Evolutionary conservation across 2,113 vertebrate genomes (phyloP), one percentile per base, ranked within the genome.

Genomic region (Hippolais icterina): DNA sequence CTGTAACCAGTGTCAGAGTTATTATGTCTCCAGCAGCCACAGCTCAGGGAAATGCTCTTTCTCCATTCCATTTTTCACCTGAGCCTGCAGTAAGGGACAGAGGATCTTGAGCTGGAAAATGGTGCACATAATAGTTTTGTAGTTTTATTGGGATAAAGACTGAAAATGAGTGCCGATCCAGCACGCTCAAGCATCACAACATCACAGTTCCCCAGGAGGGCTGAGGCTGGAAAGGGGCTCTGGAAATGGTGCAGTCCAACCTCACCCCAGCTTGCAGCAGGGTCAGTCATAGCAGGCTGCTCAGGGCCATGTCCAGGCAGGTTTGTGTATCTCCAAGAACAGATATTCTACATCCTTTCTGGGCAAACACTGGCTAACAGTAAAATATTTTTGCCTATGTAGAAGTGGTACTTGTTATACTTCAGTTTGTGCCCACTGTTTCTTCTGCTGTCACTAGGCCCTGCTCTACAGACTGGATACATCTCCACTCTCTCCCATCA

Each of bases 161-260:
- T 82, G 42, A 85, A 85, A 83, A 75, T 35, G 3, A 57, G 12
- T 39, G 7, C 37, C 50, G 54, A 16, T 61, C 23, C 59, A 74
- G 27, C 53, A 23, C 4, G 5, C 47, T 71, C 22, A 56, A 77
- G 27, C 10, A 11, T 65, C 41, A 29, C 22, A 68, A 2, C 13
- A 7, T 54, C 59, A 74, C 15, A 0, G 0, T 53, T 29, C 68
- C 28, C 5, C 33, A 27, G 33, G 75, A 59, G 5, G 25, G 19
- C 35, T 68, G 52, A 39, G 28, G 21, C 5, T 52, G 69, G 68
- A 28, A 50, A 49, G 8, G 12, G 19, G 12, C 4, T 89, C 52
- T 74, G 33, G 28, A 59, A 65, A 28, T 16, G 22, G 15, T 20
- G 19, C 44, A 66, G 60, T 42, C 22, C 44, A 33, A 16, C 12